These are phyloP conservation scores for Megalonaias nervosa DNA, from an alignment of 1,140 invertebrate genomes.

Conservation along the genomic window DNA sequence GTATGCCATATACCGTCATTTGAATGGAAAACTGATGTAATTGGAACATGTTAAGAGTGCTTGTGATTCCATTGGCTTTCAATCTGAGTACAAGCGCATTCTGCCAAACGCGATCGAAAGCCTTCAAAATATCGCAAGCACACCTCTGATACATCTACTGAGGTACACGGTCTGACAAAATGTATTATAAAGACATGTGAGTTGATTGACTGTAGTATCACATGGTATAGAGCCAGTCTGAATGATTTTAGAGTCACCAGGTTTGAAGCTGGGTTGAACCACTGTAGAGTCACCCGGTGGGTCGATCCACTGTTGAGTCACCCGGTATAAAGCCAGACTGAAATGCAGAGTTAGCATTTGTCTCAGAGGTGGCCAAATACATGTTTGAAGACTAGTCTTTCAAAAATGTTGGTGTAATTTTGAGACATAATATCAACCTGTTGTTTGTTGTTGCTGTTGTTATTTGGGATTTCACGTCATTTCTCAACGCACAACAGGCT, in stretches of 20 bases:
- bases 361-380: too few species aligned
- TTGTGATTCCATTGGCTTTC: not conserved
- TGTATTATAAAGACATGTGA: not conserved
- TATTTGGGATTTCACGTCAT: too few species aligned
- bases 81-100: not conserved
- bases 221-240: not conserved
- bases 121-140: constrained; percentile 1
- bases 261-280: not conserved
- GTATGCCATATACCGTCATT: too few species aligned
- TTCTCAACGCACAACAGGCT: too few species aligned
- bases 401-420: too few species aligned
- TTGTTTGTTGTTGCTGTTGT: too few species aligned
- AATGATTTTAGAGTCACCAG: not conserved
- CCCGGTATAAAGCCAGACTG: constrained; percentile 4
- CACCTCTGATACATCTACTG: not conserved
- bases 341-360: not conserved
- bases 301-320: too few species aligned
- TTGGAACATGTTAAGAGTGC: not conserved
- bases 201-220: not conserved
- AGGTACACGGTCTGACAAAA: not conserved
- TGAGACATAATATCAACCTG: too few species aligned
- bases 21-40: not conserved
- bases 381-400: too few species aligned
- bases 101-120: constrained; percentile 10
- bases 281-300: not conserved